A percentile compares a stretch with the other conserved stretches of the same genome.
Conservation (phyloP, 2,113 vertebrate genomes). For the Poecile atricapillus region DNA sequence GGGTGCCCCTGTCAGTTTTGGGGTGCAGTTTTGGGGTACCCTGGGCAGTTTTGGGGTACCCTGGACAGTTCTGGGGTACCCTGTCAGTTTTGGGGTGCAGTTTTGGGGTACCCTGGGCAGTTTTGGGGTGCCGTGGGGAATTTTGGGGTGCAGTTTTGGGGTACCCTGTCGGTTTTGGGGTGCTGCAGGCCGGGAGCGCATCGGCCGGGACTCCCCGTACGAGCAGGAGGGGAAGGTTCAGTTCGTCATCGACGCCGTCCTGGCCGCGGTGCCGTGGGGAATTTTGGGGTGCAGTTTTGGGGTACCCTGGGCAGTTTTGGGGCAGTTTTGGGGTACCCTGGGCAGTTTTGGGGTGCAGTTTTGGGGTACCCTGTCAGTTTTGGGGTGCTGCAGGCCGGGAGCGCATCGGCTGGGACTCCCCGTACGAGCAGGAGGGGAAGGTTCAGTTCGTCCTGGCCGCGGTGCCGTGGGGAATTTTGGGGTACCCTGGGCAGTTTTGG, state of each 20-base stretch:
- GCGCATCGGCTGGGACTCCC: slow-evolving; percentile 88
- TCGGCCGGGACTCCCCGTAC: slow-evolving; percentile 88
- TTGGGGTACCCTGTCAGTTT: not conserved
- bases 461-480: no score
- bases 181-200: slow-evolving; percentile 86
- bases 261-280: slow-evolving; percentile 71
- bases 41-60: no score
- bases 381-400: slow-evolving; percentile 45
- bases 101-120: no score
- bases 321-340: no score
- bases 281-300: no score
- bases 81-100: not conserved
- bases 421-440: slow-evolving; percentile 94
- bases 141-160: no score
- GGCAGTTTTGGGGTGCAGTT: not conserved
- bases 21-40: no score
- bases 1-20: no score
- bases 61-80: no score
- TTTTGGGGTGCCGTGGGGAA: not conserved
- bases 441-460: slow-evolving; percentile 95
- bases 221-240: slow-evolving; percentile 97
- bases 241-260: slow-evolving; percentile 93
- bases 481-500: no score
- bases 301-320: no score
- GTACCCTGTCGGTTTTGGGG: not conserved